Evolutionary conservation across 2,888 invertebrate genomes (phyloP).

Genomic region (Drosophila fungiperda): DNA sequence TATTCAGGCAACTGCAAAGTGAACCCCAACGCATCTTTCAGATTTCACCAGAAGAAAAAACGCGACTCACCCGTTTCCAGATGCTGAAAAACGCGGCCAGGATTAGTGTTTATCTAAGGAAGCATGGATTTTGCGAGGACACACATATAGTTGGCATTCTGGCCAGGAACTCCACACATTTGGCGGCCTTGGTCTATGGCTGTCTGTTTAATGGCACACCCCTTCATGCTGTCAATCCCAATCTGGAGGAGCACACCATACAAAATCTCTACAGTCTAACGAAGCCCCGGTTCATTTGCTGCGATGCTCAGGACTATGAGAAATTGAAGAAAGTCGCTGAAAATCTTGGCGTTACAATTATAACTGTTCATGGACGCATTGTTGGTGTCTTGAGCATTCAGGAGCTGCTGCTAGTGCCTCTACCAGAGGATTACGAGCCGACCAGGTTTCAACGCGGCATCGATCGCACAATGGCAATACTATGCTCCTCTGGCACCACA

Average conservation of each 20-base stretch:
- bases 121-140: slow-evolving; percentile 51
- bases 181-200: slow-evolving; percentile 71
- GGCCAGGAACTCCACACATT: slow-evolving; percentile 69
- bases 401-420: slow-evolving; percentile 43
- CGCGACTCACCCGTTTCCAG: slow-evolving; percentile 57
- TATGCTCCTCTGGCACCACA: slow-evolving; percentile 84
- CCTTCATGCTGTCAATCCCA: slow-evolving; percentile 72
- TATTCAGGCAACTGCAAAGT: slow-evolving; percentile 62
- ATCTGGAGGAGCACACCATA: slow-evolving; percentile 59
- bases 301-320: slow-evolving; percentile 69
- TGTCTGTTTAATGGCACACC: slow-evolving; percentile 75
- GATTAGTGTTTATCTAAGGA: slow-evolving; percentile 57
- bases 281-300: slow-evolving; percentile 72
- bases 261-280: slow-evolving; percentile 62
- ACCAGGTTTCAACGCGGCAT: slow-evolving; percentile 44
- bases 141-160: slow-evolving; percentile 73
- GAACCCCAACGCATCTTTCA: slow-evolving; percentile 66
- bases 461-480: slow-evolving; percentile 71
- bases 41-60: slow-evolving; percentile 69
- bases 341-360: slow-evolving; percentile 25
- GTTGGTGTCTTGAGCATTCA: slow-evolving; percentile 35
- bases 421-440: slow-evolving; percentile 46
- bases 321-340: slow-evolving; percentile 53
- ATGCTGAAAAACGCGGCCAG: slow-evolving; percentile 65
- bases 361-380: slow-evolving; percentile 46